A percentile compares a stretch with the other conserved stretches of the same genome.
These are phyloP conservation scores for Dryococelus australis DNA, from an alignment of 2,888 invertebrate genomes.

Conservation along the genomic window DNA sequence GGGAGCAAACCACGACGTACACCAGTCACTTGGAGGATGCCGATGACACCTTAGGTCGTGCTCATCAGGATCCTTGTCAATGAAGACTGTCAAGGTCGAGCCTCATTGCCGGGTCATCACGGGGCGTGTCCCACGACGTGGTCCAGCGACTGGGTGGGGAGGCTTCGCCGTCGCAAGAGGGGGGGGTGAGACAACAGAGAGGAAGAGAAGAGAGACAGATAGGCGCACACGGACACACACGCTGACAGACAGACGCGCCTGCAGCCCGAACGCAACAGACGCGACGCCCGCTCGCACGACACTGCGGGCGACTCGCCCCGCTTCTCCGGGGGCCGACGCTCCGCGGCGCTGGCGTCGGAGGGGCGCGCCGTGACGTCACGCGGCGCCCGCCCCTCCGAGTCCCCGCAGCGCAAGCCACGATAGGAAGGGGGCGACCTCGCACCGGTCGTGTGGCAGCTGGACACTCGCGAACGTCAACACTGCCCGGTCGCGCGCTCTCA, in stretches of 20 bases:
- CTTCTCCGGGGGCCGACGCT: neutral
- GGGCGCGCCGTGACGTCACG: constrained; percentile 13
- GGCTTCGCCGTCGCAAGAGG: too few relatives aligned
- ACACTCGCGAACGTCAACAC: neutral
- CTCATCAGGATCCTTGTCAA: neutral
- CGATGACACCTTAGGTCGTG: neutral
- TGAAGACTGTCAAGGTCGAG: neutral
- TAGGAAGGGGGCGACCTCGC: neutral
- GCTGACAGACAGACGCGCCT: too few relatives aligned
- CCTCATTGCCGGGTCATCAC: neutral
- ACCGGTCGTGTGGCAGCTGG: neutral
- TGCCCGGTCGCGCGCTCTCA: neutral
- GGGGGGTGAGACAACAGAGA: too few relatives aligned
- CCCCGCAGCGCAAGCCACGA: too few relatives aligned
- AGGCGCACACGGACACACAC: too few relatives aligned
- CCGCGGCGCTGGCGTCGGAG: constrained; percentile 18
- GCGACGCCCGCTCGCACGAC: neutral
- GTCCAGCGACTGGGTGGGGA: too few relatives aligned
- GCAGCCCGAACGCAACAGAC: neutral
- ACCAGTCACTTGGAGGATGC: too few relatives aligned
- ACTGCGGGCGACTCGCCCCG: neutral
- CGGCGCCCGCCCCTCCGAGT: neutral
- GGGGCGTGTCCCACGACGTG: neutral
- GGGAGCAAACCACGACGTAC: neutral
- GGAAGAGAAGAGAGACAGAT: too few relatives aligned